Conservation (phyloP, 2,113 vertebrate species). For the Furnarius figulus region DNA sequence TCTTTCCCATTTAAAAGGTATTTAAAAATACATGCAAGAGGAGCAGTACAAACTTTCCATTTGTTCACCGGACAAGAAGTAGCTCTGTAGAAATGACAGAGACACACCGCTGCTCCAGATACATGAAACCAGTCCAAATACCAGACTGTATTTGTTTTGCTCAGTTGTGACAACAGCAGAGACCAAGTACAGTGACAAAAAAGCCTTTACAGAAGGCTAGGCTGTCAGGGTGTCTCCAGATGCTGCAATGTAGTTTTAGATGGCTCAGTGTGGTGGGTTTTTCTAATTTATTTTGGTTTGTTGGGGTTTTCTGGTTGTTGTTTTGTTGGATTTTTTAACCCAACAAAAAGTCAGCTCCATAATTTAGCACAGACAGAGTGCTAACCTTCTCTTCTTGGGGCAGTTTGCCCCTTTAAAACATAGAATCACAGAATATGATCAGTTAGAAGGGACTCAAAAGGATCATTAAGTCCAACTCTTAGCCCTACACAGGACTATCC, state of each 20-base stretch:
- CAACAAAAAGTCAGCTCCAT: too few relatives aligned
- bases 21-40: not conserved
- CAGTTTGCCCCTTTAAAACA: not conserved
- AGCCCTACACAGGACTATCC: not conserved
- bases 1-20: not conserved
- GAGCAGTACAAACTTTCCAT: not conserved
- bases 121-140: not conserved
- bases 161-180: not conserved
- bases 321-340: not conserved
- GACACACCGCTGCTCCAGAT: not conserved
- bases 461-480: not conserved
- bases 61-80: not conserved
- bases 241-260: not conserved
- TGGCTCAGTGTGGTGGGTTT: not conserved
- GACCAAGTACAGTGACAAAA: not conserved
- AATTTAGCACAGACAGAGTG: not conserved
- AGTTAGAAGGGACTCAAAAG: not conserved
- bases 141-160: not conserved
- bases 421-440: not conserved
- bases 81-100: not conserved
- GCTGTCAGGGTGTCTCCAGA: not conserved
- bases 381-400: not conserved
- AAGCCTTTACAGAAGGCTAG: not conserved
- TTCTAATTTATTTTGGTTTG: not conserved
- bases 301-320: not conserved